Conservation (phyloP, 2,888 invertebrate species). For the Nemurella pictetii region DNA sequence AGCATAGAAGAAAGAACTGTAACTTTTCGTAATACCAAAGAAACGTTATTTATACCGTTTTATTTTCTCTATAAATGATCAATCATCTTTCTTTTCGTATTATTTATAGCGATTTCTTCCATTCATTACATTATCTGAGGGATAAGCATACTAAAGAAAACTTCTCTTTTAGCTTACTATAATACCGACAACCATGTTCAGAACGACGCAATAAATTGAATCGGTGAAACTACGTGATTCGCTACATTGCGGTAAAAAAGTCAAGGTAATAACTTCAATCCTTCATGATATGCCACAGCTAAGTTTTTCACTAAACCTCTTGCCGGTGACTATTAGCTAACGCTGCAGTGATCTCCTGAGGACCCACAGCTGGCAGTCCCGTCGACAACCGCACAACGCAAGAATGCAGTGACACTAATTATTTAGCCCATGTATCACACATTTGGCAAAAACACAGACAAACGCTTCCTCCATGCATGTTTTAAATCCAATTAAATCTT, state of each 20-base stretch:
- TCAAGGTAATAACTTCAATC: neutral
- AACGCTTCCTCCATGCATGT: neutral
- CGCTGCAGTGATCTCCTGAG: neutral
- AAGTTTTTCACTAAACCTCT: neutral
- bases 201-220: neutral
- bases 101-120: neutral
- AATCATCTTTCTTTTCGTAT: neutral
- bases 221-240: neutral
- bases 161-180: too few species aligned
- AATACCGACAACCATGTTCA: too few species aligned
- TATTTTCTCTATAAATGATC: neutral
- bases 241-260: neutral
- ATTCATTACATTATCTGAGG: too few species aligned
- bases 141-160: too few species aligned
- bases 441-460: constrained; percentile 25
- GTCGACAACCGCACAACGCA: neutral
- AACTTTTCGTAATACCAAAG: neutral
- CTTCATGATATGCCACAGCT: neutral
- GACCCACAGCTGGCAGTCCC: neutral
- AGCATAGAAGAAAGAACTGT: neutral
- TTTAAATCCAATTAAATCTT: constrained; percentile 10
- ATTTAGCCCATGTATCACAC: constrained; percentile 5
- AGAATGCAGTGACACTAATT: neutral
- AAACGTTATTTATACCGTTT: neutral
- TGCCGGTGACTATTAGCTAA: neutral